phyloP scores from a whole-genome alignment of 2,888 invertebrate species.

The Zootermopsis nevadensis region DNA sequence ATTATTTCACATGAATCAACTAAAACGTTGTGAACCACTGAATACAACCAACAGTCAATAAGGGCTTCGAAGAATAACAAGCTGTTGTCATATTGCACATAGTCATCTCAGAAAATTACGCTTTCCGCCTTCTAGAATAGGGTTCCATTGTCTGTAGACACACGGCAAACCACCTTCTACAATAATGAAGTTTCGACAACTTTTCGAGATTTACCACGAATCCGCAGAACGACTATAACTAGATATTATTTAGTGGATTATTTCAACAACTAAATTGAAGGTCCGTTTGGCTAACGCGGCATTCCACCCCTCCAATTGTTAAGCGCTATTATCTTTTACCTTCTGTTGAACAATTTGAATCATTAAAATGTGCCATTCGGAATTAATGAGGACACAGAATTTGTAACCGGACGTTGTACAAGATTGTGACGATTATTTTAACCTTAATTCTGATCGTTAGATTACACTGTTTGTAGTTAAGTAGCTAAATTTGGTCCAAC shows the following conservation, averaged over 20 bases:
- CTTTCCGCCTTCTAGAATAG: not conserved
- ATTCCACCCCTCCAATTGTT: not conserved
- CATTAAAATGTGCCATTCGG: too few species aligned
- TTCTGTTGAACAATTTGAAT: too few species aligned
- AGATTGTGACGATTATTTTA: too few species aligned
- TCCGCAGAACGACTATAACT: not conserved
- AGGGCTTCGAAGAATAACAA: not conserved
- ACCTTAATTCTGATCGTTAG: too few species aligned
- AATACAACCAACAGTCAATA: not conserved
- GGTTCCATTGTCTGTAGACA: not conserved
- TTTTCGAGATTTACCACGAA: conserved; percentile 3
- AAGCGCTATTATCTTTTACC: not conserved
- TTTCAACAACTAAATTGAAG: not conserved
- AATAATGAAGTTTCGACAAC: not conserved
- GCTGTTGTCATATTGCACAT: not conserved
- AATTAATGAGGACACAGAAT: too few species aligned
- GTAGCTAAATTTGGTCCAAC: too few species aligned
- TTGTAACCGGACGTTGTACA: too few species aligned
- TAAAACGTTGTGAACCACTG: conserved; percentile 3
- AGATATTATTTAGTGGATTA: not conserved
- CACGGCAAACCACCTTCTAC: not conserved
- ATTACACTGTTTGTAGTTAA: too few species aligned
- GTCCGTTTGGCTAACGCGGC: not conserved
- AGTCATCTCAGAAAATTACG: conserved; percentile 28
- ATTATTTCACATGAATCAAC: conserved; percentile 35